A percentile compares a stretch with the other conserved stretches of the same genome.
phyloP scores from a whole-genome alignment of 1,140 invertebrate genomes.

The Chrysopa pallens region DNA sequence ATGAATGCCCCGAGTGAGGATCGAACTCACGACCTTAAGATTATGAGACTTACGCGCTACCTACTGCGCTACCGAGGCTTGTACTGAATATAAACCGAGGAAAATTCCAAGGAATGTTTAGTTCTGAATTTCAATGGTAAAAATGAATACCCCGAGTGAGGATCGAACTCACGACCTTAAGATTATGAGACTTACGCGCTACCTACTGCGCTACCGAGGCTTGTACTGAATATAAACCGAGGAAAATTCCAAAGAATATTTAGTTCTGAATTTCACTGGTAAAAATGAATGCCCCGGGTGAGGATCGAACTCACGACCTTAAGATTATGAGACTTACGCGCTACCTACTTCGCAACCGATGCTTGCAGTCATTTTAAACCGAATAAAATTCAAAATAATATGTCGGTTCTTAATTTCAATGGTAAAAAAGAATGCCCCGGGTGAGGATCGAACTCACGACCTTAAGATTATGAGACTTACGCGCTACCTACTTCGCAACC shows the following conservation, averaged over 20 bases:
- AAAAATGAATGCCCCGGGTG: too few species aligned
- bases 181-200: constrained; percentile 95
- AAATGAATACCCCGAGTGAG: constrained; percentile 71
- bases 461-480: constrained; percentile 96
- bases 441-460: constrained; percentile 94
- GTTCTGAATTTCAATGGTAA: constrained; percentile 10
- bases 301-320: constrained; percentile 35
- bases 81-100: not conserved
- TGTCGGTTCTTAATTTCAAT: too few species aligned
- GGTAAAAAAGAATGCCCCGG: constrained; percentile 50
- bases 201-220: constrained; percentile 84
- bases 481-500: constrained; percentile 24
- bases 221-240: not conserved
- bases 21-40: constrained; percentile 75
- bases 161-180: constrained; percentile 94
- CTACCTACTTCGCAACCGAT: too few species aligned
- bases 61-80: constrained; percentile 79
- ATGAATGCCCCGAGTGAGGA: too few species aligned
- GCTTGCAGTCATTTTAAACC: too few species aligned
- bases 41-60: constrained; percentile 94
- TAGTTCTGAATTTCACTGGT: too few species aligned
- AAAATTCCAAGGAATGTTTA: not conserved
- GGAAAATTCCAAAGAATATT: too few species aligned
- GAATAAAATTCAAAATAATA: too few species aligned
- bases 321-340: constrained; percentile 20